Conservation (phyloP, 2,797 vertebrate species). For the Sebastiscus albofasciatus region DNA sequence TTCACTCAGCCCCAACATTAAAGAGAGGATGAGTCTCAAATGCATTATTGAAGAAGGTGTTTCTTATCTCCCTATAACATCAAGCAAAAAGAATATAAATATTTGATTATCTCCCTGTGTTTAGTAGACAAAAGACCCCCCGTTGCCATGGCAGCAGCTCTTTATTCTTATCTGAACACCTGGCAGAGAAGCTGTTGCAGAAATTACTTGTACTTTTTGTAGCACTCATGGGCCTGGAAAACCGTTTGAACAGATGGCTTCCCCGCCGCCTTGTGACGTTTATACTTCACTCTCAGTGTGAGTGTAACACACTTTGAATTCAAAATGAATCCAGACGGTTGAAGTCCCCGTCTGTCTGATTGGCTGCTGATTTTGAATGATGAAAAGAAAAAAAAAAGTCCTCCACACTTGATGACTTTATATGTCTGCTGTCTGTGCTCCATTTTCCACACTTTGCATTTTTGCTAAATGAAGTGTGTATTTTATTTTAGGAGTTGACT, state of each 20-base stretch:
- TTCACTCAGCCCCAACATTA: not conserved
- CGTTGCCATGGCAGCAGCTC: not conserved
- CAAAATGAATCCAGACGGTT: slow-evolving; percentile 40
- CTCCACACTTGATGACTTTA: not conserved
- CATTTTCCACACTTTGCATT: slow-evolving; percentile 18
- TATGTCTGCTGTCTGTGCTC: slow-evolving; percentile 3
- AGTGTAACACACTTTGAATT: slow-evolving; percentile 34
- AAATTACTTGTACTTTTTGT: slow-evolving; percentile 23
- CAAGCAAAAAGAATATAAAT: not conserved
- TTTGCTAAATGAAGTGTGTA: slow-evolving; percentile 70
- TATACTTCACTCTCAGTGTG: slow-evolving; percentile 13
- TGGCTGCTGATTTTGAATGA: slow-evolving; percentile 39
- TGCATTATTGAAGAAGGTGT: slow-evolving; percentile 14
- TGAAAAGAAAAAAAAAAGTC: not conserved
- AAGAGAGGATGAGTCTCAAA: not conserved
- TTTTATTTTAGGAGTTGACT: slow-evolving; percentile 86
- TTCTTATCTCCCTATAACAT: not conserved
- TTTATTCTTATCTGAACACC: slow-evolving; percentile 52
- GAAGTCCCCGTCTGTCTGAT: slow-evolving; percentile 21
- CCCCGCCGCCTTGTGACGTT: slow-evolving; percentile 40
- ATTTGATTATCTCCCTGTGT: not conserved
- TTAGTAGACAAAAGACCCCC: slow-evolving; percentile 12
- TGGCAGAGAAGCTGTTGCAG: slow-evolving; percentile 40
- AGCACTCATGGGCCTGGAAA: slow-evolving; percentile 23
- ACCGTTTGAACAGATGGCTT: slow-evolving; percentile 69